Percentiles rank a stretch among this genome's conserved stretches.
phyloP scores from a whole-genome alignment of 2,797 vertebrate species.

The Malacoraja senta region DNA sequence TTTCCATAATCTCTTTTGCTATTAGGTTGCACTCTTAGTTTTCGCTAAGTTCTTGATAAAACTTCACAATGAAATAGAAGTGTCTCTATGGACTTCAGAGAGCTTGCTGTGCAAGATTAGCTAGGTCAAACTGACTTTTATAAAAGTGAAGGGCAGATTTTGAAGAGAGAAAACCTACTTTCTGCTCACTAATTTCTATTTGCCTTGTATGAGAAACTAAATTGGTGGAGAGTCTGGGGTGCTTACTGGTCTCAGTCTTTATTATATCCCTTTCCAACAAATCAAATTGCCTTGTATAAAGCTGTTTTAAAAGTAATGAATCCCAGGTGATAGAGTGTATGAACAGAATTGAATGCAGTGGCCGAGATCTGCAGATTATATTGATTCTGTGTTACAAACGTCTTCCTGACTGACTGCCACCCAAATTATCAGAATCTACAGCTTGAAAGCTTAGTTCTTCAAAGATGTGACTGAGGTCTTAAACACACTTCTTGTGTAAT shows the following conservation, averaged over 20 bases:
- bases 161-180: not conserved
- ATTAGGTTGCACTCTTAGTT: not conserved
- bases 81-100: not conserved
- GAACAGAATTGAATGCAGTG: conserved; percentile 37
- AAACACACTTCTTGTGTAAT: conserved; percentile 35
- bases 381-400: conserved; percentile 36
- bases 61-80: not conserved
- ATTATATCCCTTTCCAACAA: conserved; percentile 32
- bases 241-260: conserved; percentile 19
- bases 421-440: conserved; percentile 37
- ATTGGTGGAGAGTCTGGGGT: conserved; percentile 12
- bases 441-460: conserved; percentile 38
- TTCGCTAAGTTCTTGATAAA: not conserved
- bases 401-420: conserved; percentile 38
- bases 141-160: conserved; percentile 2
- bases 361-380: conserved; percentile 38
- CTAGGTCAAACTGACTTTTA: conserved; percentile 7
- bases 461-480: conserved; percentile 38
- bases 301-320: conserved; percentile 38
- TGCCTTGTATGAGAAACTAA: not conserved
- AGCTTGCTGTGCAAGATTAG: not conserved
- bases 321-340: conserved; percentile 34
- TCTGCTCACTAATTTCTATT: conserved; percentile 34
- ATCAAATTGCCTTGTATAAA: conserved; percentile 37
- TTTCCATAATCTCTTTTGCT: not conserved